phyloP scores from a whole-genome alignment of 2,113 vertebrate species.

The Tilapia sparmanii region DNA sequence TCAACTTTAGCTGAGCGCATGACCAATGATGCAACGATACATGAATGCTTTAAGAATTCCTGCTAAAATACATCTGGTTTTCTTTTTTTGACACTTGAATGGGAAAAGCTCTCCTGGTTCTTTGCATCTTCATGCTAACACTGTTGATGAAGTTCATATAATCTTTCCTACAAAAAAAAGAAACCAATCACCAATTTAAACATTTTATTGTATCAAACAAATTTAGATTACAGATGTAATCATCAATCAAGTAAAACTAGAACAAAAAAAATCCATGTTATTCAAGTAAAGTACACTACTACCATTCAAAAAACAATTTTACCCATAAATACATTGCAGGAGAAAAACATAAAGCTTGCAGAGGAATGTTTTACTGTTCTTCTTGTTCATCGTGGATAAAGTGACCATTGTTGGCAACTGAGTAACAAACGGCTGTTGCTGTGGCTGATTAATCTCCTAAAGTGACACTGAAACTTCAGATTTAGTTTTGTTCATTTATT shows the following conservation, averaged over 20 bases:
- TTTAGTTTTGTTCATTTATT: neutral
- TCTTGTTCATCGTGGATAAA: constrained; percentile 11
- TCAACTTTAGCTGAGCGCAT: neutral
- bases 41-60: neutral
- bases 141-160: neutral
- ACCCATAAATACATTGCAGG: constrained; percentile 30
- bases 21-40: neutral
- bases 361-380: constrained; percentile 35
- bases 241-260: constrained; percentile 48
- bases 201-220: constrained; percentile 69
- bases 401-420: neutral
- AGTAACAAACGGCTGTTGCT: neutral
- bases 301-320: constrained; percentile 42
- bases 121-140: neutral
- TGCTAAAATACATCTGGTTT: neutral
- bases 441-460: neutral
- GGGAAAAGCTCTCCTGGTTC: neutral
- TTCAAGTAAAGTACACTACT: constrained; percentile 28
- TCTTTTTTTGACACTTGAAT: neutral
- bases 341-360: constrained; percentile 4
- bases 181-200: constrained; percentile 47
- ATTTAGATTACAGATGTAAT: constrained; percentile 53
- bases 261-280: constrained; percentile 17
- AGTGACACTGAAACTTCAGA: neutral
- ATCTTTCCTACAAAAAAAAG: neutral